Percentiles rank a stretch among this genome's conserved stretches.
These are phyloP conservation scores for Leistus spinibarbis DNA, from an alignment of 2,888 invertebrate species.

Conservation along the genomic window DNA sequence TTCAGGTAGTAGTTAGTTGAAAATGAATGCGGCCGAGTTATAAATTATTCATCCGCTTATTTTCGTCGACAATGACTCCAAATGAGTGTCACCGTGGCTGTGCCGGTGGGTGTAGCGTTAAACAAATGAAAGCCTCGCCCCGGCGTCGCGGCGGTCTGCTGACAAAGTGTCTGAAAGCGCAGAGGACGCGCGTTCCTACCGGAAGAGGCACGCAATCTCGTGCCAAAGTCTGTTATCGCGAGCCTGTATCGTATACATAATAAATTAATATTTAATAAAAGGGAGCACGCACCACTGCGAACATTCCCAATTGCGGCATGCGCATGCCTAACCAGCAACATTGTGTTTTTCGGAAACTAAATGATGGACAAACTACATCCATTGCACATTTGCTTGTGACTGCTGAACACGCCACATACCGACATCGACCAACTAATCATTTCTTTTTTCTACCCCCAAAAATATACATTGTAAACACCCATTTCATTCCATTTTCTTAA, in stretches of 20 bases:
- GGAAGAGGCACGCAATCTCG: constrained; percentile 34
- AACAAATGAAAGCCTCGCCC: neutral
- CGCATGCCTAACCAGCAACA: neutral
- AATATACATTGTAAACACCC: too few species aligned
- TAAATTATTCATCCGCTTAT: neutral
- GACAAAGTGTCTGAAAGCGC: constrained; percentile 32
- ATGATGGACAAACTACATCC: neutral
- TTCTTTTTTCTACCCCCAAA: too few species aligned
- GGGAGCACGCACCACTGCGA: constrained; percentile 6
- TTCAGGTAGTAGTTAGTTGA: too few species aligned
- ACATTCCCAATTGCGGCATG: neutral
- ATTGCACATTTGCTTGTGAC: neutral
- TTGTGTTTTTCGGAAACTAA: neutral
- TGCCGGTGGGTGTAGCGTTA: neutral
- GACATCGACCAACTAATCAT: neutral
- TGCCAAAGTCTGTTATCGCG: constrained; percentile 24
- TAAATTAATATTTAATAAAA: constrained; percentile 38
- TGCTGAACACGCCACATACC: neutral
- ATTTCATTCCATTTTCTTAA: too few species aligned
- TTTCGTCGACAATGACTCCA: neutral
- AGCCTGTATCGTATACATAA: constrained; percentile 37
- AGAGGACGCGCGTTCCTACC: constrained; percentile 25
- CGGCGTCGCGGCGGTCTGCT: neutral
- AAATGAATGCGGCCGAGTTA: too few species aligned
- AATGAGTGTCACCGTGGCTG: neutral